phyloP scores from a whole-genome alignment of 2,888 invertebrate genomes.

The Lasioglossum pauxillum region DNA sequence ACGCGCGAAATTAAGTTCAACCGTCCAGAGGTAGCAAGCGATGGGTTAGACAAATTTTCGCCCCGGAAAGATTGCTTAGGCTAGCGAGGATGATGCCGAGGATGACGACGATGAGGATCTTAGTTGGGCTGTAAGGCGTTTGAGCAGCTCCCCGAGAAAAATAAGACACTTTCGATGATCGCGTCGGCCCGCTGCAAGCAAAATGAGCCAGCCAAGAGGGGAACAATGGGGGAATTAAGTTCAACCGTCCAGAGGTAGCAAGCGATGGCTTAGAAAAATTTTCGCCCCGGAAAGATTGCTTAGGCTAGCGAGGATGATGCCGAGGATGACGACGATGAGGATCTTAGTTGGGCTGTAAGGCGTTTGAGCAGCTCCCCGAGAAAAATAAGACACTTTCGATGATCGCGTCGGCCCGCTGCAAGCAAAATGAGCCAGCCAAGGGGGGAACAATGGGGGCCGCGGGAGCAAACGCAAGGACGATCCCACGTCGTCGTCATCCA shows the following conservation, averaged over 20 bases:
- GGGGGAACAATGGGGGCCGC: constrained; percentile 82
- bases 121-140: constrained; percentile 3
- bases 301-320: not conserved
- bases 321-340: not conserved
- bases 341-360: not conserved
- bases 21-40: not conserved
- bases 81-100: not conserved
- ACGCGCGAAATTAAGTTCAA: not conserved
- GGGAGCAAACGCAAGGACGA: constrained; percentile 84
- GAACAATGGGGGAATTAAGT: too few relatives aligned
- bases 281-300: not conserved
- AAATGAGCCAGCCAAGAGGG: constrained; percentile 66
- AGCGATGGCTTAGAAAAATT: not conserved
- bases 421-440: constrained; percentile 69
- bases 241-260: not conserved
- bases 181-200: constrained; percentile 65
- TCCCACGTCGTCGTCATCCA: constrained; percentile 81
- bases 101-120: not conserved
- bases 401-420: constrained; percentile 65
- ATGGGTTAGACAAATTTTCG: not conserved
- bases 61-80: not conserved
- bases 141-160: constrained; percentile 66
- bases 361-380: constrained; percentile 54
- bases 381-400: constrained; percentile 82
- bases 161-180: constrained; percentile 82